These are phyloP conservation scores for Thereuonema tuberculata DNA, from an alignment of 1,140 invertebrate species.

Conservation along the genomic window DNA sequence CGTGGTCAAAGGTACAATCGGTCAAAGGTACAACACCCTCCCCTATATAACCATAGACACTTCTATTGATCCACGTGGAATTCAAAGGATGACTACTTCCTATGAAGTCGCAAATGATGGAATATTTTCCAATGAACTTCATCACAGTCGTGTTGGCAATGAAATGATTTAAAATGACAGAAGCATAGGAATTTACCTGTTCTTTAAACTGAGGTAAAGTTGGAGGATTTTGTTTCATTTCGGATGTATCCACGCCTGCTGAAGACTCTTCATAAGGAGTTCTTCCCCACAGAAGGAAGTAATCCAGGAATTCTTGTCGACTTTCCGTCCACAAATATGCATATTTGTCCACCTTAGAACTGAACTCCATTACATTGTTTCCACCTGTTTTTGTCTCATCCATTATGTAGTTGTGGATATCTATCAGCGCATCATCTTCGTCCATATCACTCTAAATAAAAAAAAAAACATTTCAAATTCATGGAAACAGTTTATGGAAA, in stretches of 20 bases:
- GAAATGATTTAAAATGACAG: too few species aligned
- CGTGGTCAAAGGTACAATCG: too few species aligned
- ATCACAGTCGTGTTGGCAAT: too few species aligned
- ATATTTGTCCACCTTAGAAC: constrained; percentile 32
- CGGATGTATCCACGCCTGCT: constrained; percentile 14
- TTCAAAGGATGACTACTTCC: too few species aligned
- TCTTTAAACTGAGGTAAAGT: constrained; percentile 5
- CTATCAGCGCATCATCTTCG: constrained; percentile 23
- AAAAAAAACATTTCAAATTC: neutral
- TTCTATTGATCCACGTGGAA: too few species aligned
- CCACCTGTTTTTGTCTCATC: constrained; percentile 32
- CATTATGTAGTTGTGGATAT: constrained; percentile 33
- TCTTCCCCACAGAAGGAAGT: constrained; percentile 76
- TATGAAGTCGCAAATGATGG: too few species aligned
- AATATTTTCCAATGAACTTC: too few species aligned
- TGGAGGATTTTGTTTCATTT: constrained; percentile 7
- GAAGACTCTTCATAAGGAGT: constrained; percentile 12
- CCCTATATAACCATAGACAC: too few species aligned
- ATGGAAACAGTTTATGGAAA: too few species aligned
- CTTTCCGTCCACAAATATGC: constrained; percentile 87
- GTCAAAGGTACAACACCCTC: too few species aligned
- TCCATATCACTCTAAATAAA: constrained; percentile 29
- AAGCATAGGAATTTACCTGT: constrained; percentile 14
- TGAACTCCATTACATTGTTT: constrained; percentile 32
- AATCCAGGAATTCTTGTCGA: constrained; percentile 67